phyloP scores from a whole-genome alignment of 2,113 vertebrate species.

The Colistium nudipinnis region DNA sequence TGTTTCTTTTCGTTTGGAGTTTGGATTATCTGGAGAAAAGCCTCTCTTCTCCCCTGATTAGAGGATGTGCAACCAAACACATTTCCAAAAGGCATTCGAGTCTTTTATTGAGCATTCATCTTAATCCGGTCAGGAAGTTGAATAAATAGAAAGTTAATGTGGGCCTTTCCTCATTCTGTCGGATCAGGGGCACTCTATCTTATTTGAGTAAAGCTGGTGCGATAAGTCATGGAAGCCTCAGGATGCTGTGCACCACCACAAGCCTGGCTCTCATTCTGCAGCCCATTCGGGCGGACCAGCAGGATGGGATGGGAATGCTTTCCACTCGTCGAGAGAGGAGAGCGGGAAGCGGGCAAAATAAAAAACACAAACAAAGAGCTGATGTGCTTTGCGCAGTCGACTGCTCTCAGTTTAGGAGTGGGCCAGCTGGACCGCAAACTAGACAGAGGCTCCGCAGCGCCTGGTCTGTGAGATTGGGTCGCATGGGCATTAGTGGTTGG shows the following conservation, averaged over 20 bases:
- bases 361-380: constrained; percentile 64
- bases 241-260: constrained; percentile 75
- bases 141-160: constrained; percentile 61
- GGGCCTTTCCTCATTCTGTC: constrained; percentile 63
- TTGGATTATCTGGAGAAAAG: neutral
- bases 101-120: constrained; percentile 39
- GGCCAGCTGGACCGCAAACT: constrained; percentile 50
- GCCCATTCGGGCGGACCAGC: constrained; percentile 56
- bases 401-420: constrained; percentile 52
- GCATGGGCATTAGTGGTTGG: constrained; percentile 31
- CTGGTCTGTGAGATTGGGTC: constrained; percentile 29
- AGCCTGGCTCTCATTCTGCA: constrained; percentile 63
- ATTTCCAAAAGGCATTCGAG: constrained; percentile 5
- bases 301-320: constrained; percentile 50
- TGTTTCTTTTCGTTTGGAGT: neutral
- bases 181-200: constrained; percentile 56
- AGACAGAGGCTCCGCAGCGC: constrained; percentile 27
- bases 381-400: constrained; percentile 49
- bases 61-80: constrained; percentile 22
- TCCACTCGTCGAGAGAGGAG: constrained; percentile 41
- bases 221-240: constrained; percentile 67
- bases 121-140: constrained; percentile 31
- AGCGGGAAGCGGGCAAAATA: constrained; percentile 55
- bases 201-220: constrained; percentile 56
- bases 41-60: constrained; percentile 6